Evolutionary conservation across 1,140 invertebrate species (phyloP).

Genomic region (Magallana gigas): DNA sequence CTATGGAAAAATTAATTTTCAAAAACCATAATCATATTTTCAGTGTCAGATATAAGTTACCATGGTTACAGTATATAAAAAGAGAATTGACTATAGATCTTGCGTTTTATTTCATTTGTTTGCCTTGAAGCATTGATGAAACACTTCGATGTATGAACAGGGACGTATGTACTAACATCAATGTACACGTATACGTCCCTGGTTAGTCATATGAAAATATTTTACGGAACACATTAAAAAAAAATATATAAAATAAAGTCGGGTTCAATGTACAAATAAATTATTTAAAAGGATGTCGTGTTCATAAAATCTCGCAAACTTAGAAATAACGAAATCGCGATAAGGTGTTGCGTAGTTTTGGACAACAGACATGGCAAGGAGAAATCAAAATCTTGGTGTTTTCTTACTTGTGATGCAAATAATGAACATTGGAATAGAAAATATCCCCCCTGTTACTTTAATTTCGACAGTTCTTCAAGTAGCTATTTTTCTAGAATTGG

Average conservation of each 20-base stretch:
- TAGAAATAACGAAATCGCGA: neutral
- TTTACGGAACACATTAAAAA: too few relatives aligned
- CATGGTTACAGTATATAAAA: too few relatives aligned
- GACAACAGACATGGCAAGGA: slow-evolving; percentile 41
- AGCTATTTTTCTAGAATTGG: slow-evolving; percentile 74
- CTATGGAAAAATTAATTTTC: too few relatives aligned
- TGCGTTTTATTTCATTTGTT: too few relatives aligned
- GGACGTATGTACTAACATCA: too few relatives aligned
- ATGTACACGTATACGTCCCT: too few relatives aligned
- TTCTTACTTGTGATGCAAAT: slow-evolving; percentile 70
- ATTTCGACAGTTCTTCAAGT: slow-evolving; percentile 78
- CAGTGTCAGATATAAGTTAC: too few relatives aligned
- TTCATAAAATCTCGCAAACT: neutral
- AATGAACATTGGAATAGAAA: slow-evolving; percentile 81
- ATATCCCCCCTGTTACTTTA: slow-evolving; percentile 85
- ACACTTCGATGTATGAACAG: too few relatives aligned
- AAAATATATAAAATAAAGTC: neutral
- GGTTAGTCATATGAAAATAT: too few relatives aligned
- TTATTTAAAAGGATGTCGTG: slow-evolving; percentile 2
- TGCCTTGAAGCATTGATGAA: too few relatives aligned
- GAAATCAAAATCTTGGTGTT: slow-evolving; percentile 65
- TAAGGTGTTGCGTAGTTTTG: neutral
- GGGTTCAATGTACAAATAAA: neutral
- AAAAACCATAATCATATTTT: too few relatives aligned
- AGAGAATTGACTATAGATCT: too few relatives aligned